phyloP scores from a whole-genome alignment of 2,888 invertebrate genomes.

The Selenia dentaria region DNA sequence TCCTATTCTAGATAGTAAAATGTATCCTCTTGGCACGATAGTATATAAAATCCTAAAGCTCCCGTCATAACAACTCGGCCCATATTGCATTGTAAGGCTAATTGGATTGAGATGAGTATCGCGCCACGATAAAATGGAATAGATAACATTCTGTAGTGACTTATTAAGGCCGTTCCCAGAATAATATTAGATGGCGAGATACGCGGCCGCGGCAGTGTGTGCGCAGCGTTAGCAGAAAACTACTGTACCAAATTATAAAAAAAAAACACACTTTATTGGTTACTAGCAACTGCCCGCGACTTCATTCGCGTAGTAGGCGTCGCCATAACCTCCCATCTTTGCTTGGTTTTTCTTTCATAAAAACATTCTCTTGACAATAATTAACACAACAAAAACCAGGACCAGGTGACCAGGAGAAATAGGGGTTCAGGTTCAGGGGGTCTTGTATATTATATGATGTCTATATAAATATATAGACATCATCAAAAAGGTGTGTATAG shows the following conservation, averaged over 20 bases:
- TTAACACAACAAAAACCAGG: no score
- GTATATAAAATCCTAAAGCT: conserved; percentile 13
- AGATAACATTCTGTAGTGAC: conserved; percentile 86
- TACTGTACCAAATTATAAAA: conserved; percentile 14
- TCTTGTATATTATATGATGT: no score
- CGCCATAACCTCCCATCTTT: no score
- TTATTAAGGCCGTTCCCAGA: conserved; percentile 86
- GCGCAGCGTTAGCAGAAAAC: conserved; percentile 57
- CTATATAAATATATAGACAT: no score
- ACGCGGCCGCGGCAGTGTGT: conserved; percentile 67
- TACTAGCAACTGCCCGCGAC: no score
- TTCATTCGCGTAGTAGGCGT: no score
- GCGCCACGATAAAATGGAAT: conserved; percentile 80
- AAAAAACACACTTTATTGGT: no score
- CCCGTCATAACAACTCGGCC: conserved; percentile 76
- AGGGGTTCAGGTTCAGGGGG: no score
- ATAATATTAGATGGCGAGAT: conserved; percentile 84
- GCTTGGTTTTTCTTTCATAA: no score
- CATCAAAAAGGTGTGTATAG: no score
- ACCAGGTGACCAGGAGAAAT: no score
- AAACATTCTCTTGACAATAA: no score
- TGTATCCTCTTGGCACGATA: not conserved
- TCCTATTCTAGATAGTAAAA: not conserved
- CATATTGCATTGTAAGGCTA: conserved; percentile 83
- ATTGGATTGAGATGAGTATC: conserved; percentile 84